Conservation (phyloP, 1,140 invertebrate species). For the Drosophila lacertosa region DNA sequence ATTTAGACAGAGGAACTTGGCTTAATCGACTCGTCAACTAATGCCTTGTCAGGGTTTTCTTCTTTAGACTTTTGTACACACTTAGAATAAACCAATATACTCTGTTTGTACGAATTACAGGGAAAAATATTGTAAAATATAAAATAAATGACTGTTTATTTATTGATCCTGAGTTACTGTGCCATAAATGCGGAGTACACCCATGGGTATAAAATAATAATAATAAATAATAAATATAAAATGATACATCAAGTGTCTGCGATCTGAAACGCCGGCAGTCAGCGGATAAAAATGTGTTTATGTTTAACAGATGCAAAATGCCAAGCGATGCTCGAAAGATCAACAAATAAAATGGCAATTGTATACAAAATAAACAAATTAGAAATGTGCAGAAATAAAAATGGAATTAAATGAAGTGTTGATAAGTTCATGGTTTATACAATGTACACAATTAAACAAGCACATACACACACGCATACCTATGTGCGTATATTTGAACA, state of each 20-base stretch:
- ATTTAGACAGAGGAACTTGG: no score
- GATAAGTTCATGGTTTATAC: slow-evolving; percentile 67
- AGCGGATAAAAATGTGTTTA: slow-evolving; percentile 35
- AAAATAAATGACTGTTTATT: no score
- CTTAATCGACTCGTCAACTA: no score
- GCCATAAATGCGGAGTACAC: slow-evolving; percentile 23
- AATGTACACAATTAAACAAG: slow-evolving; percentile 13
- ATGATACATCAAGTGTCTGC: slow-evolving; percentile 14
- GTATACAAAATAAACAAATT: slow-evolving; percentile 72
- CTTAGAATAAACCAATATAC: no score
- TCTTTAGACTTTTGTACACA: no score
- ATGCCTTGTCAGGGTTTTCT: no score
- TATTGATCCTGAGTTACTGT: slow-evolving; percentile 43
- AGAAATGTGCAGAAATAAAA: slow-evolving; percentile 68
- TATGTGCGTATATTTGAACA: not conserved
- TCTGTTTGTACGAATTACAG: no score
- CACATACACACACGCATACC: not conserved
- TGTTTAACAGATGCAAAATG: slow-evolving; percentile 66
- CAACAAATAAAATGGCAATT: slow-evolving; percentile 46
- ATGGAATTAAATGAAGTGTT: slow-evolving; percentile 75
- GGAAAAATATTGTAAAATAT: slow-evolving; percentile 46
- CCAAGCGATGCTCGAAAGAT: slow-evolving; percentile 19
- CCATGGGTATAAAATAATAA: no score
- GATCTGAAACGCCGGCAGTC: slow-evolving; percentile 11
- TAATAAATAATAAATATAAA: no score